Percentiles rank a stretch among this genome's conserved stretches.
These are phyloP conservation scores for Podarcis lilfordi DNA, from an alignment of 2,797 vertebrate genomes.

Conservation along the genomic window DNA sequence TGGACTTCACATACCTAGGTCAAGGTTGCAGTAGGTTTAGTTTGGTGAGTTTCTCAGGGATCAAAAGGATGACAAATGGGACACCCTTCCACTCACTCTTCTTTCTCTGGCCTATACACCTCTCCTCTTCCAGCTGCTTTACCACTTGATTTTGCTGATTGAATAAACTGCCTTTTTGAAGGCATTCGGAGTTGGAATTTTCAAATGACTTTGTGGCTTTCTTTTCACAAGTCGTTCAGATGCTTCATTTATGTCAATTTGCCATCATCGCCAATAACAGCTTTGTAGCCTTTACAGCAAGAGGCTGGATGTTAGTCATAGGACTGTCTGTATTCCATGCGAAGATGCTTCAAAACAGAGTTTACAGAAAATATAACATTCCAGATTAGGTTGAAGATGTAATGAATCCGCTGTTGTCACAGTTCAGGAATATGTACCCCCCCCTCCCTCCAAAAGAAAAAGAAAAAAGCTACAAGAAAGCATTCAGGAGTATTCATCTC, in stretches of 20 bases:
- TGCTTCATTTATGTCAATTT: neutral
- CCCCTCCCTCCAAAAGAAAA: neutral
- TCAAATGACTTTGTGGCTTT: neutral
- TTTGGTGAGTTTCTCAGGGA: too few relatives aligned
- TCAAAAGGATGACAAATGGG: too few relatives aligned
- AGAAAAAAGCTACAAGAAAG: neutral
- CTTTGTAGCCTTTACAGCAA: neutral
- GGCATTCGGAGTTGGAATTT: neutral
- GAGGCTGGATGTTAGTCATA: neutral
- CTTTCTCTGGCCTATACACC: too few relatives aligned
- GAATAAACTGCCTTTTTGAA: constrained; percentile 7
- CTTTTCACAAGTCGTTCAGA: neutral
- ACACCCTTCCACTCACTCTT: too few relatives aligned
- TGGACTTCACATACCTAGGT: too few relatives aligned
- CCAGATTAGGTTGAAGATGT: neutral
- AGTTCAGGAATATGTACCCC: constrained; percentile 2
- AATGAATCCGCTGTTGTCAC: neutral
- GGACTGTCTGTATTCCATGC: constrained; percentile 8
- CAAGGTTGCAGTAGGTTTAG: too few relatives aligned
- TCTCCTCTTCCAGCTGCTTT: neutral
- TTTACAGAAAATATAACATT: constrained; percentile 20
- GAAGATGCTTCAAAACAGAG: neutral
- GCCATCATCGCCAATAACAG: neutral
- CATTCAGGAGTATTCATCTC: neutral
- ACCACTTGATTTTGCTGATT: neutral